Evolutionary conservation across 2,797 vertebrate genomes (phyloP), one percentile per base, ranked within the genome.

Genomic region (Coreius guichenoti): DNA sequence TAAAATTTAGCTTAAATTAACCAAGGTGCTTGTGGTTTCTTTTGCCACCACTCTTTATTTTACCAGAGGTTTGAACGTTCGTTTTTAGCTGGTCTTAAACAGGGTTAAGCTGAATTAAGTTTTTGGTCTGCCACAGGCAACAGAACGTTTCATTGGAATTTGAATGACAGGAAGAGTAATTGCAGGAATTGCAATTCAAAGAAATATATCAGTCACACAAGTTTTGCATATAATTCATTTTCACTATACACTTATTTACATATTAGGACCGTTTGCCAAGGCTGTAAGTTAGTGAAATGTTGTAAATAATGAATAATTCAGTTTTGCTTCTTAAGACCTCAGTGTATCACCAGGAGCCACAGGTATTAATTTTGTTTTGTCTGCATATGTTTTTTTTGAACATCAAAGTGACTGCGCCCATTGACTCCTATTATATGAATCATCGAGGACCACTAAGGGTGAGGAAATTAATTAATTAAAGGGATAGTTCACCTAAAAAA

Each of bases 1-100:
- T 78, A 6, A 81, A 80, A 73, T 74, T 33, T 58, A 56, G 7
- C 31, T 58, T 39, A 77, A 58, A 77, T 39, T 36, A 33, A 16
- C 36, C 21, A 3, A 58, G 36, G 77, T 80, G 26, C n/a, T 31
- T 29, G 39, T 45, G 16, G n/a, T 68, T 74, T 14, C 17, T 54
- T 63, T 69, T 43, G 2, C 45, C 21, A 11, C 29, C 6, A 11
- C 12, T 51, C 2, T 56, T 33, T 54, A 36, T 77, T 77, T 58
- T 39, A 58, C 31, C 51, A 58, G 33, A 77, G 13, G 13, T 26
- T 43, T 77, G 31, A 58, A 16, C 5, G 1, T 56, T 36, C 5
- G 11, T 39, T 17, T 77, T 58, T n/a, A 58, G 33, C 4, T 39
- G 31, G 19, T 58, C 12, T 77, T 39, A 77, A 77, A 1, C 74